Evolutionary conservation across 2,797 vertebrate genomes (phyloP), one percentile per base, ranked within the genome.

Genomic region (Tiaroga cobitis): DNA sequence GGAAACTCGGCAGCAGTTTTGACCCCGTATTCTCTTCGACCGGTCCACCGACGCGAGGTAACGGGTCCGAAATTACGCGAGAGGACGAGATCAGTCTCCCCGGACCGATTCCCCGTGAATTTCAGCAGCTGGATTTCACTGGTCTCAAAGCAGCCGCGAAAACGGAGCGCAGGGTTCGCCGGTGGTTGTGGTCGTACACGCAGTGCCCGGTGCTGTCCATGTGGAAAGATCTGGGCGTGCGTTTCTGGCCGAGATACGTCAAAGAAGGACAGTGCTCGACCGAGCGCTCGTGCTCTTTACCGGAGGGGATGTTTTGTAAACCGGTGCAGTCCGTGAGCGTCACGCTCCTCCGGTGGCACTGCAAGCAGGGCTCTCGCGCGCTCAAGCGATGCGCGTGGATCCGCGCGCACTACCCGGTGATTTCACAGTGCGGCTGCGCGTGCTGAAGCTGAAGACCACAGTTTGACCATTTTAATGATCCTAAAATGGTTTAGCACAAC

Each of bases 241-340:
- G 97, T 86, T 97, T 97, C 95, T 97, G 97, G 97, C 97, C 97
- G n/a, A 96, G 97, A 75, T 97, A 96, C 94, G 96, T 97, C 91
- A 97, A 96, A 93, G 97, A 97, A 93, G 97, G 97, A 80, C 95
- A 95, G 93, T 97, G 97, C 90, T 95, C 96, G 89, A 94, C 95
- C 63, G 96, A 96, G 92, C 94, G 95, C 89, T 97, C 97, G 0
- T 97, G 97, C 91, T 97, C 96, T 87, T 95, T 97, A 92, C 97
- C 97, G 0, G 96, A 97, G 93, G 97, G 97, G 88, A 97, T 97
- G 97, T 96, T 95, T 85, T 97, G 97, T 94, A 97, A 97, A 84
- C 96, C 97, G 8, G 93, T 94, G 92, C 96, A 96, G 91, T 97
- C 97, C 41, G 96, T 97, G 93, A 96, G 93, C 95, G 97, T 97